Conservation (phyloP, 2,113 vertebrate species). For the Nycticorax nycticorax region DNA sequence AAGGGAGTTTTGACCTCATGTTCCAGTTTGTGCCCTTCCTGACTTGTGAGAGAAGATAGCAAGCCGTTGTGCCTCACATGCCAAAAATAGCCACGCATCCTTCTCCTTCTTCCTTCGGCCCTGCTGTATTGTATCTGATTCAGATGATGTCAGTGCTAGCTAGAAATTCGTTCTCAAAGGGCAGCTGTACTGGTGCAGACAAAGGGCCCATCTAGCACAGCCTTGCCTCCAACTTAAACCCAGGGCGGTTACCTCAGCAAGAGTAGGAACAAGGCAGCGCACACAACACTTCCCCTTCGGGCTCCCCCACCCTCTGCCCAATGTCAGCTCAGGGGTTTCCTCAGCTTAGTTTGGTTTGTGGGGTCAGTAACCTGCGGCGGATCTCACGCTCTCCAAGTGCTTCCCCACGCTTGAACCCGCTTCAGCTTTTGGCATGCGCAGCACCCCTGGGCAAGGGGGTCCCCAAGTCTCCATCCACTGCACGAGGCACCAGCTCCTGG, state of each 20-base stretch:
- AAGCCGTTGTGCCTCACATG: background rate
- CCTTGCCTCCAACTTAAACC: background rate
- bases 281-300: background rate
- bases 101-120: background rate
- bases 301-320: background rate
- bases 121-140: background rate
- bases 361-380: no score
- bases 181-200: background rate
- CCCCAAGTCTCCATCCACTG: background rate
- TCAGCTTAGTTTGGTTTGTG: background rate
- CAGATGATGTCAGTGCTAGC: background rate
- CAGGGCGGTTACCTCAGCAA: background rate
- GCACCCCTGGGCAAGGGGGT: accelerated
- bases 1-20: constrained; percentile 13
- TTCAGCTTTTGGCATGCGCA: background rate
- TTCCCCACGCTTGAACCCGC: background rate
- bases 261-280: background rate
- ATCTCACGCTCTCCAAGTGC: background rate
- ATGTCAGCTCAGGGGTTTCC: background rate
- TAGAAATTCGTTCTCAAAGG: background rate
- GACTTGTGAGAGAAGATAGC: background rate
- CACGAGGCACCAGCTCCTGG: background rate
- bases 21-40: constrained; percentile 19
- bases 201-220: background rate
- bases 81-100: constrained; percentile 1